These are phyloP conservation scores for Pagrus major DNA, from an alignment of 2,113 vertebrate genomes.

Conservation along the genomic window DNA sequence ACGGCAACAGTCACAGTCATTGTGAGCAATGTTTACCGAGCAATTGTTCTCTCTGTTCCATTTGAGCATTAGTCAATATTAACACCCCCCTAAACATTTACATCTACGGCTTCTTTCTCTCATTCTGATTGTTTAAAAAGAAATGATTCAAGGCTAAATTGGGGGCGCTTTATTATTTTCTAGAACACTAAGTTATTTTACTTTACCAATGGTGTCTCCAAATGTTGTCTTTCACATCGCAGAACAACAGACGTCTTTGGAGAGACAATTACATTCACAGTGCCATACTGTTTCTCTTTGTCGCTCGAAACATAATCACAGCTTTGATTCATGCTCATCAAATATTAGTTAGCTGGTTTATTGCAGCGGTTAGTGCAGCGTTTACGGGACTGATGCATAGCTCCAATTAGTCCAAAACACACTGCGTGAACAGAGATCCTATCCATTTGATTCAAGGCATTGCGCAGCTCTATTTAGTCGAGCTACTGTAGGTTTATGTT, in stretches of 20 bases:
- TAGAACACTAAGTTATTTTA: conserved; percentile 17
- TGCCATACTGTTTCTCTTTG: conserved; percentile 25
- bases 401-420: conserved; percentile 43
- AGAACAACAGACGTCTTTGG: conserved; percentile 13
- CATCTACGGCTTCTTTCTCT: conserved; percentile 15
- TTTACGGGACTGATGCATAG: conserved; percentile 33
- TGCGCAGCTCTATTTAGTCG: conserved; percentile 42
- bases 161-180: not conserved
- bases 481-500: conserved; percentile 61
- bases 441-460: conserved; percentile 31
- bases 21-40: conserved; percentile 64
- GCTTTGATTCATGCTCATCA: conserved; percentile 12
- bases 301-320: conserved; percentile 7
- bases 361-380: conserved; percentile 12
- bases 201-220: not conserved
- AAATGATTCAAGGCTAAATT: conserved; percentile 33
- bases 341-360: conserved; percentile 23
- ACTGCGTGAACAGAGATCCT: conserved; percentile 14
- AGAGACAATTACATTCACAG: not conserved
- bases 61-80: conserved; percentile 63
- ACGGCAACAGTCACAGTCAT: conserved; percentile 52
- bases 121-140: conserved; percentile 34
- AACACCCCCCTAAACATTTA: conserved; percentile 59
- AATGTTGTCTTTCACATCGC: conserved; percentile 25
- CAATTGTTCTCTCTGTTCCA: conserved; percentile 65